Evolutionary conservation across 2,888 invertebrate species (phyloP), one percentile per base, ranked within the genome.

Genomic region (Euzetes globulus): DNA sequence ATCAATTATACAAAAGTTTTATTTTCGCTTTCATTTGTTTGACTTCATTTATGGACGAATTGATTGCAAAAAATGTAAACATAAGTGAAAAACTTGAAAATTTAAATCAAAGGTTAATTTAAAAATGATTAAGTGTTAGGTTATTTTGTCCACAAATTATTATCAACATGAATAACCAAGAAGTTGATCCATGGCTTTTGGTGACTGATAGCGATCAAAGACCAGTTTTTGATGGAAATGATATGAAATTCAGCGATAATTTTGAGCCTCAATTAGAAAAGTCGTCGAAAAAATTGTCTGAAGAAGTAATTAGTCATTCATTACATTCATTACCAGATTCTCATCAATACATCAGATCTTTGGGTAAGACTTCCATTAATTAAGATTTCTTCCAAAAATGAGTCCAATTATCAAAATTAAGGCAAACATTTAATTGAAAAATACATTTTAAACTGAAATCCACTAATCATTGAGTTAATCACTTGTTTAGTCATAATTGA

Each of bases 241-340:
- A 63, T 17, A 29, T 29, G 29, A 63, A 33, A 37, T 63, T 63
- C 27, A 63, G 6, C 33, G 63, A 63, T 27, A 63, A 63, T 33
- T 63, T 63, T 63, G 63, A 33, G 37, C 60, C 60, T 19, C 27
- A 60, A 60, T 60, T 60, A 41, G 9, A 1, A 41, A 41, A 41
- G 1, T 11, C 41, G 13, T 4, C 11, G 13, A 41, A 41, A 41
- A 1, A 41, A 11, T 41, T 11, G 60, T 15, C 27, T 27, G 27
- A 25, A 60, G 17, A 25, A 11, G 3, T 15, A 27, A 22, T 22
- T 22, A 63, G 0, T 2, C 19, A 33, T 33, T 33, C 63, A 63
- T 63, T 27, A 63, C 1, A 55, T 22, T 27, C 33, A 41, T 70
- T 77, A 17, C 77, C 77, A 17, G 77, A 77, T 74, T 77, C 77